Evolutionary conservation across 37 sponge, comb jelly and placozoan species (phyloP).

Genomic region (Beroe ovata): DNA sequence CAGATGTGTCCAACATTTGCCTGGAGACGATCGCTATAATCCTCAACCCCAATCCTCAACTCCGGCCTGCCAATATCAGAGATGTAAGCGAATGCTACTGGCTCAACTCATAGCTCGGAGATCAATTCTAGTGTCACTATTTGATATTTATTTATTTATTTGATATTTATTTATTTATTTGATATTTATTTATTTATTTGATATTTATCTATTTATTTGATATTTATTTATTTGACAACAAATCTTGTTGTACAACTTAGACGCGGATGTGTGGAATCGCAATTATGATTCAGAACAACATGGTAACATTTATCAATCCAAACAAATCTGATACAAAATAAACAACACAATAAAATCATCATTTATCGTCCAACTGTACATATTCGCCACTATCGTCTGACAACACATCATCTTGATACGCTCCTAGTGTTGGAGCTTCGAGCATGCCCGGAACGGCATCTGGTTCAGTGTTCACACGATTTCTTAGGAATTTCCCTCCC

Average conservation of each 20-base stretch:
- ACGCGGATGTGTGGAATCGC: no score
- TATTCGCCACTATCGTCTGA: background rate
- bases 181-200: background rate
- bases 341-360: background rate
- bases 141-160: slow-evolving; percentile 52
- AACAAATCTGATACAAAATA: no score
- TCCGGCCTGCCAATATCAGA: background rate
- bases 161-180: slow-evolving; percentile 42
- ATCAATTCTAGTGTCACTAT: background rate
- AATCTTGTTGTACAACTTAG: no score
- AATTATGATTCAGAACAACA: no score
- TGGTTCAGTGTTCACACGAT: background rate
- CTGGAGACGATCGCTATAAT: slow-evolving; percentile 31
- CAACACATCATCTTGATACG: background rate
- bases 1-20: background rate
- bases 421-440: slow-evolving; percentile 14
- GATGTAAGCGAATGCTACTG: background rate
- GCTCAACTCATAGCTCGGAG: background rate
- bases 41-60: slow-evolving; percentile 46
- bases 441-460: background rate
- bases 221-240: no score
- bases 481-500: background rate
- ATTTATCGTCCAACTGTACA: background rate
- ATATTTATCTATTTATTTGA: no score
- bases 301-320: no score